These are phyloP conservation scores for Sinelater perroti DNA, from an alignment of 2,888 invertebrate genomes.

Conservation along the genomic window DNA sequence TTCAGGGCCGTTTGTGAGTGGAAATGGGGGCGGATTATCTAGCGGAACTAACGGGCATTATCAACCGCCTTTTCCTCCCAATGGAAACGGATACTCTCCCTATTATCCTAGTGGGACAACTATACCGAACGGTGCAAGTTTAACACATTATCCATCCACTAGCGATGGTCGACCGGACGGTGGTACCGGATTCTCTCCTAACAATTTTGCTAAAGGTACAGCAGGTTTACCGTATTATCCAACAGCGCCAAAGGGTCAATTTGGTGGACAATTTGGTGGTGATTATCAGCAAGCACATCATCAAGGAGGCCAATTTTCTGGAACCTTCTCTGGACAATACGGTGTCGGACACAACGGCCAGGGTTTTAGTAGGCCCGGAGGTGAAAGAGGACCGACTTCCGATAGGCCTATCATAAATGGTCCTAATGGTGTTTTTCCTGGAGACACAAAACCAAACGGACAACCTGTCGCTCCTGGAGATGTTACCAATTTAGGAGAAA, in stretches of 20 bases:
- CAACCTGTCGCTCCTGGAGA: constrained; percentile 21
- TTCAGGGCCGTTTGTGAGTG: too few species aligned
- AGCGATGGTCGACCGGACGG: constrained; percentile 2
- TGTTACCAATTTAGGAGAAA: neutral
- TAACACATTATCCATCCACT: neutral
- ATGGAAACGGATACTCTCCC: neutral
- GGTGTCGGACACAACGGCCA: constrained; percentile 2
- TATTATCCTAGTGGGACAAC: too few species aligned
- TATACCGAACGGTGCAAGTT: too few species aligned
- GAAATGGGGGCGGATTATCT: constrained; percentile 17
- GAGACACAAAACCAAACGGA: constrained; percentile 22
- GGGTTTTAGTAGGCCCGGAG: constrained; percentile 26
- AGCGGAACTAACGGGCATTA: neutral
- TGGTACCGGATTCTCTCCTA: neutral
- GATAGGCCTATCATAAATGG: constrained; percentile 10
- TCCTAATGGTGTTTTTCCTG: constrained; percentile 15
- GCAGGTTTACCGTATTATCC: constrained; percentile 27
- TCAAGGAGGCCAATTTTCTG: constrained; percentile 39
- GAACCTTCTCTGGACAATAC: constrained; percentile 38
- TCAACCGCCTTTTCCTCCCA: neutral
- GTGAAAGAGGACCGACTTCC: constrained; percentile 23
- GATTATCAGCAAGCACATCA: constrained; percentile 22
- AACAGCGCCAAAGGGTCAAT: constrained; percentile 41
- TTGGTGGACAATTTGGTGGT: constrained; percentile 27
- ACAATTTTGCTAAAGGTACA: too few species aligned